These are phyloP conservation scores for Cerastoderma edule DNA, from an alignment of 2,888 invertebrate species.

Conservation along the genomic window DNA sequence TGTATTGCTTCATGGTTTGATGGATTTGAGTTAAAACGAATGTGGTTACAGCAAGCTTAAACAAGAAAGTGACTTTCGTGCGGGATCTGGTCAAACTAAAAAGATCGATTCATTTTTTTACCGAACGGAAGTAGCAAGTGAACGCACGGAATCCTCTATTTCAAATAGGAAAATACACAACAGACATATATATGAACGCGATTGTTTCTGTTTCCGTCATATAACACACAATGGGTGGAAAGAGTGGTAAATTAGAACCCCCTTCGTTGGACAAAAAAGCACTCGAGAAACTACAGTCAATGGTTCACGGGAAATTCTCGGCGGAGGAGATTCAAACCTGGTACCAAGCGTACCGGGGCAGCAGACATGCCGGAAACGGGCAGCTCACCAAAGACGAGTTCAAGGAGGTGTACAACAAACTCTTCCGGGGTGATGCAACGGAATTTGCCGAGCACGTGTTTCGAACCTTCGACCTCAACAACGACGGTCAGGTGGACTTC, in stretches of 20 bases:
- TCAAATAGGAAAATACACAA: neutral
- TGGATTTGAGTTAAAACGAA: too few species aligned
- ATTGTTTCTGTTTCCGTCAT: neutral
- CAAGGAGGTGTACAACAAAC: conserved; percentile 55
- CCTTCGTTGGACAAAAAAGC: conserved; percentile 40
- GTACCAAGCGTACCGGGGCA: conserved; percentile 45
- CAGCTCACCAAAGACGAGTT: conserved; percentile 58
- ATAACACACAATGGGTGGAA: conserved; percentile 40
- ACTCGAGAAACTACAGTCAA: conserved; percentile 32
- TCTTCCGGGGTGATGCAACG: conserved; percentile 58
- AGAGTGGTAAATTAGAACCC: conserved; percentile 28
- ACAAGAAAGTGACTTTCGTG: too few species aligned
- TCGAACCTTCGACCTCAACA: conserved; percentile 63
- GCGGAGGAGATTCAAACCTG: conserved; percentile 53
- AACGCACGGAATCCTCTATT: neutral
- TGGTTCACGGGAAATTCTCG: conserved; percentile 45
- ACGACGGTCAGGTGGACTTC: conserved; percentile 62
- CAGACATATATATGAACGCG: neutral
- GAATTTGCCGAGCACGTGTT: conserved; percentile 67
- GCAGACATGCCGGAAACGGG: conserved; percentile 45
- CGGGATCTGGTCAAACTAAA: too few species aligned
- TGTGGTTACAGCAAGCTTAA: too few species aligned
- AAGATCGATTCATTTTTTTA: too few species aligned
- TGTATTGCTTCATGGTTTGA: too few species aligned
- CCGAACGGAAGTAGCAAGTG: neutral